A percentile compares a stretch with the other conserved stretches of the same genome.
Evolutionary conservation across 2,888 invertebrate species (phyloP).

Genomic region (Heteropelma amictum): DNA sequence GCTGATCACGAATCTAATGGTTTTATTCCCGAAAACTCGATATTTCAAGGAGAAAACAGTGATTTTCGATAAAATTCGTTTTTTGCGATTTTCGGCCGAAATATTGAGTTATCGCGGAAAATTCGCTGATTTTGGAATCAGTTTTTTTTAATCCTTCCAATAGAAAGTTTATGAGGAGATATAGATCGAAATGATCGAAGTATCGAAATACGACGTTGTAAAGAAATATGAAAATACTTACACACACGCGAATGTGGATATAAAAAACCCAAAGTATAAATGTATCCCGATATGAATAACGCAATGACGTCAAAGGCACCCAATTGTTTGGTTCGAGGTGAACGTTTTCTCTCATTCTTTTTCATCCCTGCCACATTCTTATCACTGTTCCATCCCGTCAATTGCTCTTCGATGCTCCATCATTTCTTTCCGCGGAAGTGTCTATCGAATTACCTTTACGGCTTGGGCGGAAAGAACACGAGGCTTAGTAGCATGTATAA

Average conservation of each 20-base stretch:
- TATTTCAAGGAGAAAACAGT: too few relatives aligned
- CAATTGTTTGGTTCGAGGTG: background rate
- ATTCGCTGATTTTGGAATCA: too few relatives aligned
- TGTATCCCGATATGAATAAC: background rate
- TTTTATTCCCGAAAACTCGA: too few relatives aligned
- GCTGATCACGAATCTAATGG: too few relatives aligned
- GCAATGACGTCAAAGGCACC: background rate
- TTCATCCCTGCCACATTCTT: background rate
- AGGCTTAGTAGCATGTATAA: background rate
- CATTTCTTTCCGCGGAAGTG: conserved; percentile 63
- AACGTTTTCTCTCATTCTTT: background rate
- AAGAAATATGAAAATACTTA: too few relatives aligned
- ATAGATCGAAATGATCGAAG: too few relatives aligned
- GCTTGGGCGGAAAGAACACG: conserved; percentile 57
- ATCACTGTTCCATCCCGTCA: conserved; percentile 20
- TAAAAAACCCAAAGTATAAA: background rate
- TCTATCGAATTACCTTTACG: conserved; percentile 70
- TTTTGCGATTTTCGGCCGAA: too few relatives aligned
- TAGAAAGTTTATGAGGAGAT: too few relatives aligned
- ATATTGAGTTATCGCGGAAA: too few relatives aligned
- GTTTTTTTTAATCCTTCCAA: too few relatives aligned
- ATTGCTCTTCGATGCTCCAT: conserved; percentile 64
- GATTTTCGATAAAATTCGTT: too few relatives aligned
- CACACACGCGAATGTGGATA: background rate
- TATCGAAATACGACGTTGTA: too few relatives aligned